Evolutionary conservation across 2,113 vertebrate species (phyloP).

Genomic region (Crotalus horridus): DNA sequence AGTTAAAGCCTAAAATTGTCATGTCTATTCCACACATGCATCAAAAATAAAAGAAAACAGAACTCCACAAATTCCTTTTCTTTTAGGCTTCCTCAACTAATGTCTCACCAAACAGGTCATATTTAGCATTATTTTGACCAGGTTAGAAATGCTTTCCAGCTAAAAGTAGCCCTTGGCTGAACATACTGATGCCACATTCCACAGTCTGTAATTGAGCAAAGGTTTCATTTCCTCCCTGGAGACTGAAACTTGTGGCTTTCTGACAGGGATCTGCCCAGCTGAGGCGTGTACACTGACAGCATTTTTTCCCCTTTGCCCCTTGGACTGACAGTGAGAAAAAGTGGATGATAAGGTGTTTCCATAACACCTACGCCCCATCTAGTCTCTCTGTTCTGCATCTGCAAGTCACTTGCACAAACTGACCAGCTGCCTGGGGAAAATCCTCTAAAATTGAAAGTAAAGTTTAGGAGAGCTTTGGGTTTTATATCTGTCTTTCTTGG

Average conservation of each 20-base stretch:
- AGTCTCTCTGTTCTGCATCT: background rate
- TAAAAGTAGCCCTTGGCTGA: constrained; percentile 2
- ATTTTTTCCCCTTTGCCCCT: constrained; percentile 12
- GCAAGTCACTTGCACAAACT: background rate
- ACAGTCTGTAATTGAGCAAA: background rate
- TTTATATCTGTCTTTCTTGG: constrained; percentile 54
- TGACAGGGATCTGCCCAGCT: background rate
- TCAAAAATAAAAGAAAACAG: background rate
- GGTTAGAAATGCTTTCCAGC: background rate
- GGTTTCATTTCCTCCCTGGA: constrained; percentile 5
- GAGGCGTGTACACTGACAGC: background rate
- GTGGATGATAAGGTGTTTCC: background rate
- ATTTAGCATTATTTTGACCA: background rate
- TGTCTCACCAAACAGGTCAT: background rate
- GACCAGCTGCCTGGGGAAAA: background rate
- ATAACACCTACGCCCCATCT: background rate
- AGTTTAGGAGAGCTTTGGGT: background rate
- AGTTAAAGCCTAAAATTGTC: background rate
- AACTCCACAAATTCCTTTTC: background rate
- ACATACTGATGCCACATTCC: background rate
- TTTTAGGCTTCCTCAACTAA: background rate
- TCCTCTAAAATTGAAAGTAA: background rate
- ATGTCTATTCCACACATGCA: background rate
- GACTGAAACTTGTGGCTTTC: background rate
- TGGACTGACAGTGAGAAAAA: background rate